Evolutionary conservation across 2,113 vertebrate species (phyloP), one percentile per base, ranked within the genome.

Genomic region (Seriola aureovittata): DNA sequence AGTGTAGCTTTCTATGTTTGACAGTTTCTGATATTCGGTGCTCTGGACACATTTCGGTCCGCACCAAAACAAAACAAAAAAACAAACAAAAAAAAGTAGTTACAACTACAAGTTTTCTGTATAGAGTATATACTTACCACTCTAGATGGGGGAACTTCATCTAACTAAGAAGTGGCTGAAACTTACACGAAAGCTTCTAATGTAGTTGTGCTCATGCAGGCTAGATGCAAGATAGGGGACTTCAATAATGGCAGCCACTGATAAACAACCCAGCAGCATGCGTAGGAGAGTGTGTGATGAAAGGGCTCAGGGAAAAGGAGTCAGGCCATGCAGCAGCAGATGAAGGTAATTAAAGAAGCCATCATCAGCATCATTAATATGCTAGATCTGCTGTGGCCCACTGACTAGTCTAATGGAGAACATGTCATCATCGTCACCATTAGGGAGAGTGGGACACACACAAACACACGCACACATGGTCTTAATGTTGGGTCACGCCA

Each of bases 361-460:
- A 94, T 94, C 93, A 94, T 93, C 91, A 93, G 90, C 86, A 89
- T 94, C 93, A 94, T 94, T 94, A 94, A 94, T 94, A 94, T 94
- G 93, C 89, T 91, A 93, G 91, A 88, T 93, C 92, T 90, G 89
- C 91, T 85, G 93, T 91, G 93, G 93, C 93, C 91, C 89, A 91
- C 91, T 92, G 89, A 89, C 89, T 89, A 87, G 87, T 92, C 92
- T 93, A 94, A 94, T 94, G 93, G 92, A 91, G 91, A 93, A 86
- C 88, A 91, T 93, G 93, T 94, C 92, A 93, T 93, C 92, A 93
- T 93, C 91, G 77, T 88, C 89, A 90, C 91, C 93, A 94, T 94
- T 94, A 94, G 90, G 81, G 86, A 91, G 90, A 93, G 89, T 75
- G 81, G 79, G 91, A 85, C 87, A 90, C 90, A 93, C 90, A 92